Evolutionary conservation across 2,113 vertebrate genomes (phyloP).

Genomic region (Poeciliopsis retropinna): DNA sequence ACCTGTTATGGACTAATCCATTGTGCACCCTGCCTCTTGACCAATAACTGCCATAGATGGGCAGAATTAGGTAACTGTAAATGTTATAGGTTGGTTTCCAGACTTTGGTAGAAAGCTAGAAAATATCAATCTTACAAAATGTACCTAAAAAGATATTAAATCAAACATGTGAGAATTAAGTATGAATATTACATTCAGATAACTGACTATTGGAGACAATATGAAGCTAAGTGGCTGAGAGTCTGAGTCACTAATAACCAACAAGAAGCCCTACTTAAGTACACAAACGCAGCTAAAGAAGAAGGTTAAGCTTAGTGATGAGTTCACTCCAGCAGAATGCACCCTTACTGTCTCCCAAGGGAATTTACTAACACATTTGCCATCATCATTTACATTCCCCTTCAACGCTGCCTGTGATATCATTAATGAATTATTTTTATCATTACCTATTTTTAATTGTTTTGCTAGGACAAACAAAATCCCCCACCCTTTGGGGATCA

Average conservation of each 20-base stretch:
- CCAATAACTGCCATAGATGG: not conserved
- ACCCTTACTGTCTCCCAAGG: too few species aligned
- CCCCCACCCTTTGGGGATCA: too few species aligned
- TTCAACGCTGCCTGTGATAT: too few species aligned
- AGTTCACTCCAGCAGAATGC: not conserved
- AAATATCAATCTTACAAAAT: not conserved
- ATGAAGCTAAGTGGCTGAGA: constrained; percentile 28
- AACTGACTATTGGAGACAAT: constrained; percentile 32
- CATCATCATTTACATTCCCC: too few species aligned
- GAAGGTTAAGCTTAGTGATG: not conserved
- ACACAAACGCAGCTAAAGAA: not conserved
- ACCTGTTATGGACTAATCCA: too few species aligned
- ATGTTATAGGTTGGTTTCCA: not conserved
- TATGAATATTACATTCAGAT: constrained; percentile 42
- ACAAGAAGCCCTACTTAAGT: not conserved
- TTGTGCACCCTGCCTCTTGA: too few species aligned
- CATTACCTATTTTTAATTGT: too few species aligned
- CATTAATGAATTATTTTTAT: too few species aligned
- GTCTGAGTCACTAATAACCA: constrained; percentile 6
- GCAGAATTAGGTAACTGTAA: not conserved
- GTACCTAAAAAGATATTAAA: not conserved
- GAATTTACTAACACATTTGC: too few species aligned
- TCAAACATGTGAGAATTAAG: not conserved
- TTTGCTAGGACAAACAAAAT: too few species aligned
- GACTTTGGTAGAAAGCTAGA: not conserved